phyloP scores from a whole-genome alignment of 2,888 invertebrate genomes.

The Macrosiphum euphorbiae region DNA sequence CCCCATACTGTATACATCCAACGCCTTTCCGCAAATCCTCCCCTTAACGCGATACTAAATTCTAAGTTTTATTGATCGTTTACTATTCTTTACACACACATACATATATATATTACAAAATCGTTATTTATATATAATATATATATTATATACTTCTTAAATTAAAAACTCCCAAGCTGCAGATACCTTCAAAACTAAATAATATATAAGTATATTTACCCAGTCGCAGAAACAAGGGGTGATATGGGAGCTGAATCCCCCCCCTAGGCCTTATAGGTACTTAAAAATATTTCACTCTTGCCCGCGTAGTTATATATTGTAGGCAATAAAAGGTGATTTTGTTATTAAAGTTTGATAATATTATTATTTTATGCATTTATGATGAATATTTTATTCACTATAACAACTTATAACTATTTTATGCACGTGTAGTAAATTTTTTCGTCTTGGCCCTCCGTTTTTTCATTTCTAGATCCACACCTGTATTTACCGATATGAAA shows the following conservation, averaged over 20 bases:
- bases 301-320: too few relatives aligned
- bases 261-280: too few relatives aligned
- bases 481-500: not conserved
- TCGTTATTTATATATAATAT: not conserved
- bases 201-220: not conserved
- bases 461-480: too few relatives aligned
- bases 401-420: too few relatives aligned
- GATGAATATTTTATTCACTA: too few relatives aligned
- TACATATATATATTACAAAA: not conserved
- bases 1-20: not conserved
- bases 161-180: not conserved
- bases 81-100: not conserved
- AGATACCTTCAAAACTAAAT: not conserved
- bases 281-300: too few relatives aligned
- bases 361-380: too few relatives aligned
- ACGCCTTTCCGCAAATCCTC: not conserved
- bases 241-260: too few relatives aligned
- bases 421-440: too few relatives aligned
- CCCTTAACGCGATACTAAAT: conserved; percentile 16
- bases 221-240: too few relatives aligned
- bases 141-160: not conserved
- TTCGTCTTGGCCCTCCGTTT: too few relatives aligned
- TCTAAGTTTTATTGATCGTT: conserved; percentile 16
- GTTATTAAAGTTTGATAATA: not conserved
- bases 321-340: too few relatives aligned